Evolutionary conservation across 2,797 vertebrate genomes (phyloP).

Genomic region (Rhinophrynus dorsalis): DNA sequence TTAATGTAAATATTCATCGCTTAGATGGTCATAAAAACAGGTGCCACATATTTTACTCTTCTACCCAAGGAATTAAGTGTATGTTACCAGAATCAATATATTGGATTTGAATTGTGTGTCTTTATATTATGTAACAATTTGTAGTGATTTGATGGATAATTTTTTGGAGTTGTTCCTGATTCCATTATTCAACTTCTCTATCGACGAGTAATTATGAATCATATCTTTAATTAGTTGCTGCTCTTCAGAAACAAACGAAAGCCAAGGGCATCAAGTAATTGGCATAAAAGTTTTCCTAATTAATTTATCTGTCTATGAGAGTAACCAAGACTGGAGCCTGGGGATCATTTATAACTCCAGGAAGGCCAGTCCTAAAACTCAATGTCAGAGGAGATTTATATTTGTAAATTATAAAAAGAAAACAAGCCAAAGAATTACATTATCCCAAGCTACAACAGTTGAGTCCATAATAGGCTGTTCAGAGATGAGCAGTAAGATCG

Average conservation of each 20-base stretch:
- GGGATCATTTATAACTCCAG: constrained; percentile 88
- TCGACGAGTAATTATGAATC: constrained; percentile 85
- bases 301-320: constrained; percentile 91
- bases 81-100: constrained; percentile 69
- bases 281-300: constrained; percentile 91
- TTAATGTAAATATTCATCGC: not conserved
- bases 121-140: constrained; percentile 84
- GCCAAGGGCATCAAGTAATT: constrained; percentile 91
- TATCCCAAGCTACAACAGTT: constrained; percentile 66
- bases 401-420: constrained; percentile 73
- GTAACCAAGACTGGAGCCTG: constrained; percentile 81
- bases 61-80: constrained; percentile 55
- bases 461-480: constrained; percentile 64
- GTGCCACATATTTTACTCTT: constrained; percentile 15
- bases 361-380: constrained; percentile 74
- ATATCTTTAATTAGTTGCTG: constrained; percentile 89
- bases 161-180: constrained; percentile 82
- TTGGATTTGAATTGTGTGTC: constrained; percentile 72
- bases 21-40: constrained; percentile 26
- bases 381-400: constrained; percentile 75
- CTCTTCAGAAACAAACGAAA: constrained; percentile 85
- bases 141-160: constrained; percentile 77
- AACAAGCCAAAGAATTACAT: constrained; percentile 75
- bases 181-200: constrained; percentile 79
- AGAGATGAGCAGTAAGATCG: constrained; percentile 74